Base-by-base conservation (phyloP, 2,113 vertebrate genomes). In the Scomber colias region DNA sequence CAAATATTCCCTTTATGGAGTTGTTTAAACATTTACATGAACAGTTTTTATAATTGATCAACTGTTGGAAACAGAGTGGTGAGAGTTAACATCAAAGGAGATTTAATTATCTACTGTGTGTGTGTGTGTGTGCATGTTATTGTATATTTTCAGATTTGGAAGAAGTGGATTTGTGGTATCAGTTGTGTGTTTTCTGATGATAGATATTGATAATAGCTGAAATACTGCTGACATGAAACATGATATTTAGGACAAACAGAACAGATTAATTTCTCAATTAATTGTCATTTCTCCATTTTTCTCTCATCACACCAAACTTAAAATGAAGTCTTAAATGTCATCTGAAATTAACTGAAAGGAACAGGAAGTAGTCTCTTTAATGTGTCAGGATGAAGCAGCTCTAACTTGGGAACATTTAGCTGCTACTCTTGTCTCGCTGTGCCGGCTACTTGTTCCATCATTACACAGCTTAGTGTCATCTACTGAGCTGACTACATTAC, bases 1-100 rank as follows among this genome's bases (percentile, higher is more conserved):
- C 48, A 75, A 71, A 75, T 84, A 67, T 73, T 80, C 51, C 30
- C 81, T 79, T 81, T 46, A 59, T 60, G 27, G 19, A 59, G 1
- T 45, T 40, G 46, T 81, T 87, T 62, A 61, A 84, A 78, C 17
- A 66, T 66, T 8, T 7, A 40, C 35, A 40, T 40, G 46, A 61
- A 64, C 31, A 2, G 5, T 66, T 73, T 81, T 35, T 62, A 56
- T 74, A 63, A 71, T 66, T 79, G 51, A 87, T 77, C 45, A 24
- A 12, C 57, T 40, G 44, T 62, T 7, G 53, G 51, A 74, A 27
- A 70, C 45, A 8, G 14, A n/a, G 1, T 65, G 27, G 48, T 30
- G 21, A 56, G 21, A 75, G 19, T 53, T 72, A 14, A 45, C 76
- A 71, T 66, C 44, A 72, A 75, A 82, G 14, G 12, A 62, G 50